Conservation (phyloP, 64 coral and sea anemone genomes). For the Hydrozoanthus tunicans region DNA sequence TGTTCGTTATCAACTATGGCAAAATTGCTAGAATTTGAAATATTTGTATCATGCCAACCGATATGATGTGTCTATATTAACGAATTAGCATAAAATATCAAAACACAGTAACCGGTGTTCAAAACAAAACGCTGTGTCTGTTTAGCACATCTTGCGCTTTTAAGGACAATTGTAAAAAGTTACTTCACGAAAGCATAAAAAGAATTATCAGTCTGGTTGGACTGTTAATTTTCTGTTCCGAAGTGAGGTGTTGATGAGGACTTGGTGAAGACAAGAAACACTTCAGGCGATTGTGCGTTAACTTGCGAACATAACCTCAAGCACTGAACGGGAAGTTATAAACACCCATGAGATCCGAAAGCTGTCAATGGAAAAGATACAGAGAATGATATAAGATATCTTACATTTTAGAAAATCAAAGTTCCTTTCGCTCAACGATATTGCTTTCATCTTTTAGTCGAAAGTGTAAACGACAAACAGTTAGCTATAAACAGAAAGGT, state of each 20-base stretch:
- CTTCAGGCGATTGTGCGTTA: conserved; percentile 25
- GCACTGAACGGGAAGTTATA: not conserved
- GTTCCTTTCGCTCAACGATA: too few species aligned
- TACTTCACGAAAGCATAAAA: not conserved
- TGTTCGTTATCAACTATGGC: not conserved
- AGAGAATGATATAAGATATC: not conserved
- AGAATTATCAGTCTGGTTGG: not conserved
- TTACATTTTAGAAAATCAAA: too few species aligned
- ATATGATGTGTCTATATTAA: not conserved
- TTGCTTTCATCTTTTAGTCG: too few species aligned
- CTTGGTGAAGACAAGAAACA: not conserved
- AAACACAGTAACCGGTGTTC: conserved; percentile 20
- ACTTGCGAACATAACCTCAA: not conserved
- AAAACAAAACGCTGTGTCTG: not conserved
- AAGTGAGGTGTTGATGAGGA: not conserved
- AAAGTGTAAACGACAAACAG: too few species aligned
- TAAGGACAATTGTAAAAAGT: not conserved
- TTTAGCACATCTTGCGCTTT: not conserved
- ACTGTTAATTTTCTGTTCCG: not conserved
- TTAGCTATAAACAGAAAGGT: too few species aligned
- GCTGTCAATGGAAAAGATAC: not conserved
- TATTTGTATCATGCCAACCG: not conserved
- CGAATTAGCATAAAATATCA: conserved; percentile 41
- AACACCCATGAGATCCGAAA: not conserved
- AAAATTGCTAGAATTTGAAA: conserved; percentile 16